Percentiles rank a stretch among this genome's conserved stretches.
phyloP scores from a whole-genome alignment of 1,140 invertebrate species.

The Ostrea edulis region DNA sequence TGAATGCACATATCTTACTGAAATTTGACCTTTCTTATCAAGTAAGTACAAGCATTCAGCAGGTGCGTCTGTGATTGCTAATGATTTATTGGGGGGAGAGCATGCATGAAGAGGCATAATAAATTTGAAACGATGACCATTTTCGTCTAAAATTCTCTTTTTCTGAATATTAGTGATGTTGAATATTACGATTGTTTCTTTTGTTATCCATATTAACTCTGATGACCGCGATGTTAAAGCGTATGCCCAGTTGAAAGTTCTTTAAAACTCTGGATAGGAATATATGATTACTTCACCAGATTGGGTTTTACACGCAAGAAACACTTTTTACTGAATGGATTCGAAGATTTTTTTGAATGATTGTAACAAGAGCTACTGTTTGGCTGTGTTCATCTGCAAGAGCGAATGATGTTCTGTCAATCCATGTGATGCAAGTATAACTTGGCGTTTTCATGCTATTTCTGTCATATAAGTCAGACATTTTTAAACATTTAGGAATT shows the following conservation, averaged over 20 bases:
- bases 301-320: neutral
- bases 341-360: no score
- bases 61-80: neutral
- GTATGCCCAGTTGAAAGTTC: neutral
- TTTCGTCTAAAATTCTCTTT: neutral
- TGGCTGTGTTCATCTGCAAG: neutral
- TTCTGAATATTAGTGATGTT: neutral
- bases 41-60: neutral
- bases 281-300: neutral
- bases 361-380: neutral
- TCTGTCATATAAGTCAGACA: neutral
- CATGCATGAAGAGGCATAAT: neutral
- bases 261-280: neutral
- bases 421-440: neutral
- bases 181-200: neutral
- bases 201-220: slow-evolving; percentile 15
- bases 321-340: neutral
- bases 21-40: neutral
- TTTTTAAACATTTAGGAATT: neutral
- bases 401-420: neutral
- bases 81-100: neutral
- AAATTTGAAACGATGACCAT: neutral
- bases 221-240: neutral
- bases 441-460: neutral
- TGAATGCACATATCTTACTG: neutral